Evolutionary conservation across 2,113 vertebrate species (phyloP), one percentile per base, ranked within the genome.

Genomic region (Perognathus longimembris): DNA sequence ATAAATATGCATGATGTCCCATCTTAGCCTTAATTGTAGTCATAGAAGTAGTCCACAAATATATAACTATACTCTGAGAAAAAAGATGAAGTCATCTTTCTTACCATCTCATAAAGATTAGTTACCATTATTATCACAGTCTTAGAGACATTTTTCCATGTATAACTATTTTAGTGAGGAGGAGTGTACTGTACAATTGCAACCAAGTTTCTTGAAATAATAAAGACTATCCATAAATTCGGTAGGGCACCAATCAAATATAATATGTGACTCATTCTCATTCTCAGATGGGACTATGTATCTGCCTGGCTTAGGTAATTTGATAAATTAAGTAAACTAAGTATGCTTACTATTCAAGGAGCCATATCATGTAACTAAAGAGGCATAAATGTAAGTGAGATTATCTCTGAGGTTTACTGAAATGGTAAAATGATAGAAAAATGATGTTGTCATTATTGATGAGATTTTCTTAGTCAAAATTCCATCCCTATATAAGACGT

Each of bases 1-100:
- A 45, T 12, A 45, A 45, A 11, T 75, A 32, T 26, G 24, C 70
- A 45, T 50, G 93, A 24, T 89, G 24, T 32, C 4, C 8, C 45
- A 69, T 67, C 81, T 94, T 85, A 17, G 38, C 78, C 67, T 89
- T 85, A 93, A 82, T 74, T 92, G 91, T 66, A 84, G 63, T 78
- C 88, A 57, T 22, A 40, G 1, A 81, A 91, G 5, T 75, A 91
- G 85, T 79, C 67, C 7, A 76, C 69, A 36, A 85, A 81, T 20
- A 67, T 32, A 77, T 42, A 77, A 38, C 42, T 15, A 1, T 77
- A 4, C 40, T 28, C 28, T 76, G 22, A 84, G 22, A 84, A 87
- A 0, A 70, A 69, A 80, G 40, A 21, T 83, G 12, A 88, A 66
- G 5, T 87, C 10, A 3, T 80, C 8, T 84, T 85, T 22, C 28